phyloP scores from a whole-genome alignment of 2,888 invertebrate species.

The Habrosyne pyritoides region DNA sequence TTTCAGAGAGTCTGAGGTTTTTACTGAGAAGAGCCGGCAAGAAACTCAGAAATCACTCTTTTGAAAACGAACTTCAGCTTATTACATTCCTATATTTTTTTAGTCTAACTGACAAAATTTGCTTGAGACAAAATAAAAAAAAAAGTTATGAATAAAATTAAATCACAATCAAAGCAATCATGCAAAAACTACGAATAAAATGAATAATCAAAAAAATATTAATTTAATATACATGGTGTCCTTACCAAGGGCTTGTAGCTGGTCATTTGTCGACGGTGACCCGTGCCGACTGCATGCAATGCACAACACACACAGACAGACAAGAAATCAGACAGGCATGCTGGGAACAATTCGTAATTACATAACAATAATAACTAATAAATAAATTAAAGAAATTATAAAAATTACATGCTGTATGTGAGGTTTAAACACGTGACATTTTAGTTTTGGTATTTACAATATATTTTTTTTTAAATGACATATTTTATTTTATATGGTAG shows the following conservation, averaged over 20 bases:
- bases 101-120: no score
- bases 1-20: no score
- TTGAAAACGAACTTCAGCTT: no score
- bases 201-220: background rate
- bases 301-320: constrained; percentile 61
- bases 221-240: constrained; percentile 25
- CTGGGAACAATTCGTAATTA: constrained; percentile 15
- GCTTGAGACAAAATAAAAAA: no score
- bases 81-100: no score
- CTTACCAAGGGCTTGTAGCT: constrained; percentile 78
- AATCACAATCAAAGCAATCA: background rate
- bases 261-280: constrained; percentile 64
- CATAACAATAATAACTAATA: constrained; percentile 7
- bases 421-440: background rate
- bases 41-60: no score
- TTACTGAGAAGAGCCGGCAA: no score
- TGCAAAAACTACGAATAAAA: background rate
- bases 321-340: constrained; percentile 41
- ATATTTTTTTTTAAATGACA: no score
- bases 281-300: constrained; percentile 73
- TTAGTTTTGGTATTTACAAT: background rate
- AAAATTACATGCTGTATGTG: background rate
- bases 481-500: no score
- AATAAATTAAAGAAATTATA: constrained; percentile 3
- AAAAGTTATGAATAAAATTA: no score